Percentiles rank a stretch among this genome's conserved stretches.
These are phyloP conservation scores for Todiramphus saurophagus DNA, from an alignment of 2,113 vertebrate genomes.

Conservation along the genomic window DNA sequence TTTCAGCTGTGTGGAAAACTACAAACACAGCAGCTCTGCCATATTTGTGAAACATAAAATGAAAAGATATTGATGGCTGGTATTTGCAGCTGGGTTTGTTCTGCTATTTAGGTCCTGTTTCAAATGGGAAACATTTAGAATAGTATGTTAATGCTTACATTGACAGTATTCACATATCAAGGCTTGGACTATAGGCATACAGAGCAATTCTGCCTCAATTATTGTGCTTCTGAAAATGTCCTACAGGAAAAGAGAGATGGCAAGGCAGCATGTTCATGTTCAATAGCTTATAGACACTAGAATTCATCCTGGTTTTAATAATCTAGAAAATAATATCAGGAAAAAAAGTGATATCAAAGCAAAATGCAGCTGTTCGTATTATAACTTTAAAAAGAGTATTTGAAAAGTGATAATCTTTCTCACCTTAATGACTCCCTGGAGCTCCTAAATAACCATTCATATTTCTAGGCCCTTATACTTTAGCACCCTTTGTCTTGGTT, in stretches of 20 bases:
- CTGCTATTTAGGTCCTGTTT: slow-evolving; percentile 48
- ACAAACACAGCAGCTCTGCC: slow-evolving; percentile 59
- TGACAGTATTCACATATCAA: neutral
- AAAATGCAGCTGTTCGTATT: neutral
- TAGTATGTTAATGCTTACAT: neutral
- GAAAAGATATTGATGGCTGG: slow-evolving; percentile 34
- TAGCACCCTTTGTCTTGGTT: neutral
- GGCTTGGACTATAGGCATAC: neutral
- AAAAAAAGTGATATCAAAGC: neutral
- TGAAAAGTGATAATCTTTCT: neutral
- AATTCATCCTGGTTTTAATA: neutral
- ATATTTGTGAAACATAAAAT: slow-evolving; percentile 5
- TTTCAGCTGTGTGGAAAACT: slow-evolving; percentile 53
- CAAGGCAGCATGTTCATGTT: neutral
- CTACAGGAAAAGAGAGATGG: neutral
- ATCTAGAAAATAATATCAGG: neutral
- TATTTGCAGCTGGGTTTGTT: slow-evolving; percentile 53
- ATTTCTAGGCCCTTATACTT: neutral
- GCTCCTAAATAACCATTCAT: neutral
- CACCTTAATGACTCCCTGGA: neutral
- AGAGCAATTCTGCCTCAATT: neutral
- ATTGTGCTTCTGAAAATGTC: neutral
- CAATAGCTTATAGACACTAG: neutral
- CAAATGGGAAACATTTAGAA: neutral
- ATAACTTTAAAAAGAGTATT: neutral